Evolutionary conservation across 1,140 invertebrate species (phyloP), one percentile per base, ranked within the genome.

Genomic region (Drosophila tsacasi): DNA sequence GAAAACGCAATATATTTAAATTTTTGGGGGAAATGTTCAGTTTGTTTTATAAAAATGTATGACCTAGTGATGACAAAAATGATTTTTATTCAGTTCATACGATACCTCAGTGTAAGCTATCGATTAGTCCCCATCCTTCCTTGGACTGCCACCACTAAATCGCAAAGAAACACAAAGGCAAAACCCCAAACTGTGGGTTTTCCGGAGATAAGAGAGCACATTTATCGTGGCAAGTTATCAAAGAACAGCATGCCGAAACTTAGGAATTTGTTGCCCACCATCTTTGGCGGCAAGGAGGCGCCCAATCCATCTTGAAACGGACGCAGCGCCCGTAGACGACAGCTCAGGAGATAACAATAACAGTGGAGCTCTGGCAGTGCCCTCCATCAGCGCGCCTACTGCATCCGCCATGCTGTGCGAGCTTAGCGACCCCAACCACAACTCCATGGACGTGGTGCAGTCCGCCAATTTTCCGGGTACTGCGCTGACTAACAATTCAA

Each of bases 341-440:
- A 44, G 25, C 9, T 59, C 55, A 27, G 32, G 52, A 40, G 68
- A 78, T 55, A 78, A 68, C 57, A 55, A 66, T 17, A 75, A 50
- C 40, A 81, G 69, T 55, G 89, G 79, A 30, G 76, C 74, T 3
- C 58, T 84, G 15, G 76, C 79, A n/a, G 42, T 79, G 58, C 54
- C 79, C 17, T 80, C 82, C 8, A 42, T 19, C 23, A 79, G 46
- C 35, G 83, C 82, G 13, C 77, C 82, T 27, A 86, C 84, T 17
- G 77, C 76, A 17, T 92, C 91, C 15, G 82, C 84, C 12, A 83
- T 92, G 17, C 37, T 92, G 30, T 80, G 91, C 15, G 90, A 92
- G 62, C 76, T 92, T 17, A 92, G 90, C 15, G 91, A 92, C 59
- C 91, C 90, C 13, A 92, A 92, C 50, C 92, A 92, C 52, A 92